Evolutionary conservation across 35 echinoderm and acorn worm species (phyloP).

Genomic region (Eucidaris tribuloides): DNA sequence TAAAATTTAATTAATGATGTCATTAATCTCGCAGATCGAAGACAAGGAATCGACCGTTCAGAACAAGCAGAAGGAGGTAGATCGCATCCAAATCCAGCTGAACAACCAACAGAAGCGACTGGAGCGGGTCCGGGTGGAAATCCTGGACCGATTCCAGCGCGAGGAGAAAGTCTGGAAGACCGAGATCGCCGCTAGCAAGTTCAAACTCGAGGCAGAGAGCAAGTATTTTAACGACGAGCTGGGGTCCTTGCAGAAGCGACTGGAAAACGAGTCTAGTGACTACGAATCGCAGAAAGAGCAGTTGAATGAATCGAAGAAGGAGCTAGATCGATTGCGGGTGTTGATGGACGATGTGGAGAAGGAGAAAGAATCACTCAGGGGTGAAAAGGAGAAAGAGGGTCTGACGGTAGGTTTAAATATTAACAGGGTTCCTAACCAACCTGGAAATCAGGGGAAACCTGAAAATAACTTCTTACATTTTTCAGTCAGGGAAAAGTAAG

Average conservation of each 20-base stretch:
- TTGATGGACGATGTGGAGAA: conserved; percentile 34
- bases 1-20: not conserved
- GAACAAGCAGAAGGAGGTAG: conserved; percentile 30
- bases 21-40: conserved; percentile 87
- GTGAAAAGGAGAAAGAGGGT: conserved; percentile 41
- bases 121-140: conserved; percentile 53
- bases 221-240: conserved; percentile 85
- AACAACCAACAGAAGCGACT: conserved; percentile 59
- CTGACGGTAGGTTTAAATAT: conserved; percentile 58
- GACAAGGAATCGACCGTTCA: conserved; percentile 59
- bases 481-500: too few relatives aligned
- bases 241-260: conserved; percentile 50
- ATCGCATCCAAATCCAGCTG: conserved; percentile 31
- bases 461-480: too few relatives aligned
- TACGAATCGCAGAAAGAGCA: conserved; percentile 49
- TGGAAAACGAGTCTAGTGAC: conserved; percentile 77
- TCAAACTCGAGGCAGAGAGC: conserved; percentile 87
- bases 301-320: conserved; percentile 34
- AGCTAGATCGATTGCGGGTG: conserved; percentile 31
- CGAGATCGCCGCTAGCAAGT: conserved; percentile 65
- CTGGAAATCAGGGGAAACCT: too few relatives aligned
- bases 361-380: conserved; percentile 26
- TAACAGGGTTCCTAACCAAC: too few relatives aligned
- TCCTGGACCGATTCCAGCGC: conserved; percentile 46
- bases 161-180: conserved; percentile 91